phyloP scores from a whole-genome alignment of 2,888 invertebrate genomes.

The Girardia tigrina region DNA sequence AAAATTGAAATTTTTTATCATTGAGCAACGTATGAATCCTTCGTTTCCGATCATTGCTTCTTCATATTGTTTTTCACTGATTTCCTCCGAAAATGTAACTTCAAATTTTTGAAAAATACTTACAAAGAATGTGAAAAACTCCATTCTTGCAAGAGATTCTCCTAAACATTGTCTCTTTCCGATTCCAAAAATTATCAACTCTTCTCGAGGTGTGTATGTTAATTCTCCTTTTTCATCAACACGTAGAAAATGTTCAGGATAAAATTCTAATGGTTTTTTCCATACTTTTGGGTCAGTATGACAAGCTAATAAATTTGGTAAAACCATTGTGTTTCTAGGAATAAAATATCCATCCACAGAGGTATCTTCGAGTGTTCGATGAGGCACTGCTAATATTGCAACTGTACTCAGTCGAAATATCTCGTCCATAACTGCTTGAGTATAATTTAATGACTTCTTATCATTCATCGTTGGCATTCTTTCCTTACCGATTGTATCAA shows the following conservation, averaged over 20 bases:
- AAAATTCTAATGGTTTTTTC: neutral
- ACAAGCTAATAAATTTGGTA: conserved; percentile 40
- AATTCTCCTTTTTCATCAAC: neutral
- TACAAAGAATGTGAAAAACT: conserved; percentile 23
- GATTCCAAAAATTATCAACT: conserved; percentile 7
- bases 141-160: conserved; percentile 16
- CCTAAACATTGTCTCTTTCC: conserved; percentile 24
- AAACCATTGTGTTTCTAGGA: conserved; percentile 40
- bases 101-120: neutral
- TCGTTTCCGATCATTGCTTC: neutral
- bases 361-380: conserved; percentile 40
- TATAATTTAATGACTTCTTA: conserved; percentile 38
- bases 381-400: conserved; percentile 38
- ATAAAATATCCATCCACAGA: conserved; percentile 41
- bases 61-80: neutral
- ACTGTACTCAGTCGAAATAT: conserved; percentile 40
- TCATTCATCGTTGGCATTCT: conserved; percentile 39
- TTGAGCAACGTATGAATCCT: neutral
- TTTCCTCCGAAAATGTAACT: neutral
- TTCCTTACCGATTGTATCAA: conserved; percentile 43
- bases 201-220: conserved; percentile 14
- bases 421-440: conserved; percentile 43
- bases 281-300: conserved; percentile 39
- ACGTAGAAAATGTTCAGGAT: conserved; percentile 28
- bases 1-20: neutral